Evolutionary conservation across 1,140 invertebrate genomes (phyloP), one percentile per base, ranked within the genome.

Genomic region (Bombus terrestris): DNA sequence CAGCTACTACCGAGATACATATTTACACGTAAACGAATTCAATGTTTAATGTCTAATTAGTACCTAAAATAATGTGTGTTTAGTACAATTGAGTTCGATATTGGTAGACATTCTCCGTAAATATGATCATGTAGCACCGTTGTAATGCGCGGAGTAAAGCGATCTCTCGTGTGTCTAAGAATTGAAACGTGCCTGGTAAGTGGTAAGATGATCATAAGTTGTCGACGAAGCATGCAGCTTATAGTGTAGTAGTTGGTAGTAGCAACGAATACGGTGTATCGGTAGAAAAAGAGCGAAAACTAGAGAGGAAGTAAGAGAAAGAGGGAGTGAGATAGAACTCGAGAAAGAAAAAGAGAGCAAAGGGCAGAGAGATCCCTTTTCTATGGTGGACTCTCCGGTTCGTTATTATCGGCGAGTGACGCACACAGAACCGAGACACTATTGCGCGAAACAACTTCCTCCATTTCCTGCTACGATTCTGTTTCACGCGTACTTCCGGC

Each of bases 401-500:
- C 35, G 80, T 62, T 77, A 18, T 87, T 82, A 62, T 84, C 57
- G 53, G 18, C 47, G 69, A 43, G 75, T 57, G 28, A 69, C 69
- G 35, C 83, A 68, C 53, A n/a, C 37, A 76, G 41, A 76, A 62
- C 53, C 53, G 81, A 39, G 32, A 82, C 81, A 57, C n/a, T 62
- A 39, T 78, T 78, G 25, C 64, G 64, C 62, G 74, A 74, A 81
- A 83, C 78, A 81, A 73, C 62, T 86, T 86, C 80, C 80, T 86
- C 80, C 72, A 59, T 62, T 74, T 79, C 78, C 64, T 69, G 43
- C 66, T 82, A 80, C 77, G 86, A 86, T 74, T 78, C 39, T 85
- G 78, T 80, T 84, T 81, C 87, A 85, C 81, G 81, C 77, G 80
- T 73, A 53, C 80, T 85, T 88, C 83, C 66, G 85, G 41, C 69